These are phyloP conservation scores for Sarcophaga subvicina DNA, from an alignment of 2,888 invertebrate genomes.

Conservation along the genomic window DNA sequence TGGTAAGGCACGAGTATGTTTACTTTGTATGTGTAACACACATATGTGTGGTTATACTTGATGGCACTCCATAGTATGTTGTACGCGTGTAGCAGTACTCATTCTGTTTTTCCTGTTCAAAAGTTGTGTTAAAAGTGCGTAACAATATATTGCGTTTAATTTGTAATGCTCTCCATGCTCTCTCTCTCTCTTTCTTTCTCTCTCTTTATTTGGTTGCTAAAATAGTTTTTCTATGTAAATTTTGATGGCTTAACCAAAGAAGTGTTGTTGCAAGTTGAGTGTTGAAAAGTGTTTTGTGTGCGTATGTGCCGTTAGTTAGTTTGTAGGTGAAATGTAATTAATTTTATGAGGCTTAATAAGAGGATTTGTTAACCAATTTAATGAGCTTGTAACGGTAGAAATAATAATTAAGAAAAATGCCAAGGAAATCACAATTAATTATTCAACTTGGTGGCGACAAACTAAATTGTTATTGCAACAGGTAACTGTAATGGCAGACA, in stretches of 20 bases:
- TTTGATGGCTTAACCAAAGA: slow-evolving; percentile 13
- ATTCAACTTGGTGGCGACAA: not conserved
- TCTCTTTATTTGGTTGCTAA: not conserved
- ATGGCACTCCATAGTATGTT: not conserved
- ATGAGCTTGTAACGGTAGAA: slow-evolving; percentile 22
- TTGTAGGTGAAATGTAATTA: slow-evolving; percentile 10
- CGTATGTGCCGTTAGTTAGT: slow-evolving; percentile 4
- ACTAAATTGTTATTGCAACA: too few relatives aligned
- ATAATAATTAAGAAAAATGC: slow-evolving; percentile 23
- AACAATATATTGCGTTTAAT: slow-evolving; percentile 35
- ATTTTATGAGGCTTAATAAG: slow-evolving; percentile 55
- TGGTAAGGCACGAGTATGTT: not conserved
- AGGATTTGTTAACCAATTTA: slow-evolving; percentile 32
- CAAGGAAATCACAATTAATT: not conserved
- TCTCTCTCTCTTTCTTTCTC: not conserved
- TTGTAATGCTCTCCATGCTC: slow-evolving; percentile 23
- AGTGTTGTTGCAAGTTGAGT: not conserved
- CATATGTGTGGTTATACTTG: not conserved
- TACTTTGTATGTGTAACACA: slow-evolving; percentile 2
- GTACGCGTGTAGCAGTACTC: not conserved
- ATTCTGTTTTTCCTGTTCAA: not conserved
- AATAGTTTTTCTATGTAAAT: slow-evolving; percentile 60
- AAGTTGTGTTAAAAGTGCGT: slow-evolving; percentile 38
- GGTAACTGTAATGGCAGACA: too few relatives aligned
- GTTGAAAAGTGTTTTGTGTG: not conserved